Evolutionary conservation across 2,797 vertebrate genomes (phyloP).

Genomic region (Eptatretus atami): DNA sequence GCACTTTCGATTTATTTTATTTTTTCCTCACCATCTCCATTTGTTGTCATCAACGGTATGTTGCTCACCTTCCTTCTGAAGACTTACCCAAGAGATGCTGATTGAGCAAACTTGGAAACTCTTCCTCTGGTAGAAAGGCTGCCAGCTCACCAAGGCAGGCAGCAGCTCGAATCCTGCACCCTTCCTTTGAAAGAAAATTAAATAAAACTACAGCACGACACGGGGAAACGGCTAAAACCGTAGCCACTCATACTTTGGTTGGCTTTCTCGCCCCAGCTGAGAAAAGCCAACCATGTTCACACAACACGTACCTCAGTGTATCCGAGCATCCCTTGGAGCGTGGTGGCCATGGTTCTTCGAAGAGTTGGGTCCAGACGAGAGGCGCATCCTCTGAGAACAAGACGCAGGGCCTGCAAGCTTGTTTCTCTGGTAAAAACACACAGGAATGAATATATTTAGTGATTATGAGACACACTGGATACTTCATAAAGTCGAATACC

Average conservation of each 20-base stretch:
- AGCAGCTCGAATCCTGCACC: conserved; percentile 17
- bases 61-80: too few species aligned
- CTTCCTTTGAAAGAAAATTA: conserved; percentile 17
- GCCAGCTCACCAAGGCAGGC: conserved; percentile 74
- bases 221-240: not conserved
- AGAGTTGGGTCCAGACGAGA: conserved; percentile 57
- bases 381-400: conserved; percentile 71
- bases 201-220: not conserved
- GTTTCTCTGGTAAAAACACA: conserved; percentile 34
- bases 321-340: conserved; percentile 70
- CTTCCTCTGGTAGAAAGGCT: conserved; percentile 62
- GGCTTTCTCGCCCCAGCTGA: not conserved
- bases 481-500: too few species aligned
- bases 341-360: conserved; percentile 44
- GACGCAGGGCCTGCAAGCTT: conserved; percentile 74
- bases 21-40: too few species aligned
- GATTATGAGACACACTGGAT: too few species aligned
- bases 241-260: not conserved
- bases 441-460: not conserved
- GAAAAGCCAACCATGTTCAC: not conserved
- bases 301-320: conserved; percentile 50
- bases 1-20: too few species aligned
- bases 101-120: conserved; percentile 35
- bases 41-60: too few species aligned
- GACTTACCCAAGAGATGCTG: conserved; percentile 49